Evolutionary conservation across 2,113 vertebrate species (phyloP), one percentile per base, ranked within the genome.

Genomic region (Amphilophus citrinellus): DNA sequence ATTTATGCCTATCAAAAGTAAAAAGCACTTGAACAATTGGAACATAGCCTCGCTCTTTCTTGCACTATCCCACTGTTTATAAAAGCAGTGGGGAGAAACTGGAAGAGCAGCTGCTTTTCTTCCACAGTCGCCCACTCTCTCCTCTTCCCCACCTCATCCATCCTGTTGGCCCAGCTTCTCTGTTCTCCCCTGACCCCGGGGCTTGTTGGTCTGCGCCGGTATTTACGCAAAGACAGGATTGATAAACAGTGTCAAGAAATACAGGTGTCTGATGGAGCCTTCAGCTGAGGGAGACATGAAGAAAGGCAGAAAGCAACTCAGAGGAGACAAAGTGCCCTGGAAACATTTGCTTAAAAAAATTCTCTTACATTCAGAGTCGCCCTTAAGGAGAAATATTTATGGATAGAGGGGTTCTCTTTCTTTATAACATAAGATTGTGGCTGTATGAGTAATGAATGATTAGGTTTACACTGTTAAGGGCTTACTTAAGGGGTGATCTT

Each of bases 141-240:
- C 47, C 24, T 65, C 32, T 8, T 81, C 76, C 79, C 86, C 88
- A 90, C 87, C 86, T 95, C 92, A 92, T 93, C 87, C 85, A 89
- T 92, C 93, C 83, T 88, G 79, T 79, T 61, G 24, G 76, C 76
- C 76, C 77, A 66, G 87, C 66, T 78, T 77, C 65, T 1, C 32
- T 2, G 68, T 77, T 86, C 71, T 82, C 71, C 60, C 61, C 58
- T 85, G 88, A 93, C 90, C 91, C 86, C 24, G 1, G 35, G 77
- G 86, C 83, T 90, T 91, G 91, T 91, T 85, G 89, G 85, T 92
- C 82, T 66, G 82, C 90, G 79, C 58, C 3, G 37, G 80, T 93
- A 90, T 94, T 94, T 94, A 94, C 79, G 84, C 6, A 6, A 79
- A 91, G 89, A 94, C 85, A 15, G 87, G 85, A 89, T 77, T n/a